These are phyloP conservation scores for Pangasius sanitwongsei DNA, from an alignment of 2,797 vertebrate genomes.

Conservation along the genomic window DNA sequence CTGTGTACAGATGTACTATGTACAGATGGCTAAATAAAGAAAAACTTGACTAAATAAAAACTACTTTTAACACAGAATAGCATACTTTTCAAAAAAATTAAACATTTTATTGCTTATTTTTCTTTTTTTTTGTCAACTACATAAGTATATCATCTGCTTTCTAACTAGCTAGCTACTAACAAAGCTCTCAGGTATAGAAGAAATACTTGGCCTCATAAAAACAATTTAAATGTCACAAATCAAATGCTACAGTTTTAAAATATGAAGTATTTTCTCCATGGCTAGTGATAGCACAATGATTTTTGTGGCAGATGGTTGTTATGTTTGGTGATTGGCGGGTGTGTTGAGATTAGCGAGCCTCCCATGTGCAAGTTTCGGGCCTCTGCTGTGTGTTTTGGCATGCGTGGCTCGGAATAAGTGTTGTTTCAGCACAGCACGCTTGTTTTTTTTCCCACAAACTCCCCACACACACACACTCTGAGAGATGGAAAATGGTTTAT, in stretches of 20 bases:
- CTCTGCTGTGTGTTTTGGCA: conserved; percentile 55
- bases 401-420: conserved; percentile 43
- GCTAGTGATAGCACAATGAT: conserved; percentile 49
- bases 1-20: neutral
- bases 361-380: conserved; percentile 33
- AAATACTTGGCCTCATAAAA: neutral
- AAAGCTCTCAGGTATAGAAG: conserved; percentile 8
- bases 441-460: conserved; percentile 41
- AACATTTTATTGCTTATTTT: no score
- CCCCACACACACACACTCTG: conserved; percentile 40
- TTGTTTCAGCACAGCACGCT: conserved; percentile 42
- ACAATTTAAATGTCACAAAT: conserved; percentile 29
- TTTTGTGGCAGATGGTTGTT: conserved; percentile 69
- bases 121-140: neutral
- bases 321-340: conserved; percentile 58
- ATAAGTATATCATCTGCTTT: neutral
- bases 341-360: conserved; percentile 36
- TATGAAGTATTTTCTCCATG: conserved; percentile 20
- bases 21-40: neutral
- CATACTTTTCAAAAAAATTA: neutral
- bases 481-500: conserved; percentile 48
- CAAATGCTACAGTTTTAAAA: conserved; percentile 14
- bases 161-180: conserved; percentile 6
- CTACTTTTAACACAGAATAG: neutral
- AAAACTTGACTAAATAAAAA: neutral